These are phyloP conservation scores for Papilio polyxenes DNA, from an alignment of 1,140 invertebrate genomes.

Conservation along the genomic window DNA sequence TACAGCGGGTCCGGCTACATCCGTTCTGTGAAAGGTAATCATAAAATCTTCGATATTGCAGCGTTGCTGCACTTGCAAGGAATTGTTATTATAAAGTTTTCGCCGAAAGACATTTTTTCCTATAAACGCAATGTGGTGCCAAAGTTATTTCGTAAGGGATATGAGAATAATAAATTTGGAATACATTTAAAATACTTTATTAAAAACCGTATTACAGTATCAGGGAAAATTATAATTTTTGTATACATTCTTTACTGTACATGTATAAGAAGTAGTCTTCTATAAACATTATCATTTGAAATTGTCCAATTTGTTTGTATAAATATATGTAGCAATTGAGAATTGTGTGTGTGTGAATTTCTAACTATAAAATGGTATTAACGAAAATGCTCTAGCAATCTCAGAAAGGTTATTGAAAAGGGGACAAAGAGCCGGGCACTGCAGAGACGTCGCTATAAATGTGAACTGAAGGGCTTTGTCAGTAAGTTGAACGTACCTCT, in stretches of 20 bases:
- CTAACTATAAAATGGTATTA: neutral
- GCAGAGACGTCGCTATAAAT: slow-evolving; percentile 50
- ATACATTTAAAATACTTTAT: neutral
- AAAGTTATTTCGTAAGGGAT: slow-evolving; percentile 18
- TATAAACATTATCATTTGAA: too few species aligned
- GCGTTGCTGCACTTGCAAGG: slow-evolving; percentile 27
- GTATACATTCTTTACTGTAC: too few species aligned
- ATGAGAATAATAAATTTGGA: slow-evolving; percentile 7
- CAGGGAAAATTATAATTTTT: neutral
- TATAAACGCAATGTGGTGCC: slow-evolving; percentile 29
- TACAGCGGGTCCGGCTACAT: slow-evolving; percentile 38
- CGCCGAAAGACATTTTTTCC: slow-evolving; percentile 26
- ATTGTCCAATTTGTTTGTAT: too few species aligned
- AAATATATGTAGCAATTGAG: neutral
- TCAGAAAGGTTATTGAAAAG: neutral
- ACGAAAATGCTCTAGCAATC: neutral
- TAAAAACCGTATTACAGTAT: neutral
- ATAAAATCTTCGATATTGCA: slow-evolving; percentile 41
- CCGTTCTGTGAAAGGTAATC: slow-evolving; percentile 42
- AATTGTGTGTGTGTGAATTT: neutral
- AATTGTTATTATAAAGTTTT: slow-evolving; percentile 37
- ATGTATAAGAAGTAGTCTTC: too few species aligned
- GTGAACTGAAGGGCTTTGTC: slow-evolving; percentile 65
- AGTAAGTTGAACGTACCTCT: slow-evolving; percentile 56
- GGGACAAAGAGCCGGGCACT: slow-evolving; percentile 9